Percentiles rank a stretch among this genome's conserved stretches.
Evolutionary conservation across 2,113 vertebrate genomes (phyloP).

Genomic region (Scophthalmus maximus): DNA sequence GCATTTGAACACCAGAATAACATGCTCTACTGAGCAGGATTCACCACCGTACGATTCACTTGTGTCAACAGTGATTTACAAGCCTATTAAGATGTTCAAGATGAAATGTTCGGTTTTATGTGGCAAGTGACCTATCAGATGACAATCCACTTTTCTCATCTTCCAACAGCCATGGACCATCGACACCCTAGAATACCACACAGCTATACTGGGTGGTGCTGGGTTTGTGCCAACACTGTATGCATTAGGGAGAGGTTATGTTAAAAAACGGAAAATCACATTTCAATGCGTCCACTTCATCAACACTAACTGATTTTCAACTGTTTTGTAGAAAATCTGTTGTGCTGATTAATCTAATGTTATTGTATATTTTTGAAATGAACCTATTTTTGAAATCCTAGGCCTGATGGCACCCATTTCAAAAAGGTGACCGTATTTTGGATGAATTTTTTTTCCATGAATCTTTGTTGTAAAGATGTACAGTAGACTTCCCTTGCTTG

Average conservation of each 20-base stretch:
- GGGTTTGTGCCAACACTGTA: constrained; percentile 34
- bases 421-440: background rate
- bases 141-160: constrained; percentile 57
- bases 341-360: too few species aligned
- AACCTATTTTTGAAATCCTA: background rate
- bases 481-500: background rate
- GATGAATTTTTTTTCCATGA: too few species aligned
- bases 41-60: background rate
- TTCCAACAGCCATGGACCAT: constrained; percentile 37
- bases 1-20: background rate
- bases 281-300: background rate
- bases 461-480: background rate
- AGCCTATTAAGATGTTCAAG: constrained; percentile 52
- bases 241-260: background rate
- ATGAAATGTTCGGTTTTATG: constrained; percentile 64
- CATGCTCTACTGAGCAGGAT: constrained; percentile 6
- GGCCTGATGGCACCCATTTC: background rate
- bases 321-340: background rate
- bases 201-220: constrained; percentile 11
- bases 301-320: background rate
- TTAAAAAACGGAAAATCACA: constrained; percentile 10
- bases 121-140: constrained; percentile 71
- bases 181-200: constrained; percentile 53
- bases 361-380: background rate
- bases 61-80: constrained; percentile 63